Base-by-base conservation (phyloP, 2,888 invertebrate genomes). In the Rhamphomyia laevipes region DNA sequence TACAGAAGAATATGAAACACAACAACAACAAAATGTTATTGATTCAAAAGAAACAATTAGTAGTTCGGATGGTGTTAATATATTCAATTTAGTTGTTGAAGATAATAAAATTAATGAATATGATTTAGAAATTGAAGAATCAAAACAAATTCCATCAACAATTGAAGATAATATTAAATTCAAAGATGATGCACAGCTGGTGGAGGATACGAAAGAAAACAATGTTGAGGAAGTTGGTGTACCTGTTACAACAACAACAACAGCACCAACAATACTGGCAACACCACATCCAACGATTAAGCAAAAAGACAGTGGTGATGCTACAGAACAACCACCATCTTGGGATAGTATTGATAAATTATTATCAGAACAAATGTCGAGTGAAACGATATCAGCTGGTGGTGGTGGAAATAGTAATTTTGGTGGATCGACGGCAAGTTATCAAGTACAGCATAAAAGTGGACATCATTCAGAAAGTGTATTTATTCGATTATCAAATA, bases 401-500 rank as follows among this genome's bases (percentile, higher is more conserved):
- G 59, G 56, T 13, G 45, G 51, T 23, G 59, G 56, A 12, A 58
- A 57, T 5, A 56, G 52, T 11, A 60, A 55, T 30, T 15, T 17
- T 30, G 52, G 46, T 16, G 53, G 51, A 21, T 48, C 58, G 1
- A 60, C 40, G 23, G n/a, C n/a, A 10, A n/a, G 37, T 16, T 16
- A 21, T 41, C 41, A 18, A 41, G 16, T 16, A 17, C 16, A 45
- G 35, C 52, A 53, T 33, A 50, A 64, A 48, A 61, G 51, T 47
- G 61, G 62, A 45, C 64, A 62, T 51, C 88, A 88, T 63, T 92
- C 93, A 60, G 95, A 96, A 69, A 92, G 93, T 10, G 90, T 96
- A n/a, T 93, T 99, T 67, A 80, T 97, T 64, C 77, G 96, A 57
- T 77, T 99, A 51, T 92, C 91, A 51, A 99, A 97, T 70, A 81